Percentiles rank a stretch among this genome's conserved stretches.
Evolutionary conservation across 2,113 vertebrate species (phyloP).

Genomic region (Corythaixoides concolor): DNA sequence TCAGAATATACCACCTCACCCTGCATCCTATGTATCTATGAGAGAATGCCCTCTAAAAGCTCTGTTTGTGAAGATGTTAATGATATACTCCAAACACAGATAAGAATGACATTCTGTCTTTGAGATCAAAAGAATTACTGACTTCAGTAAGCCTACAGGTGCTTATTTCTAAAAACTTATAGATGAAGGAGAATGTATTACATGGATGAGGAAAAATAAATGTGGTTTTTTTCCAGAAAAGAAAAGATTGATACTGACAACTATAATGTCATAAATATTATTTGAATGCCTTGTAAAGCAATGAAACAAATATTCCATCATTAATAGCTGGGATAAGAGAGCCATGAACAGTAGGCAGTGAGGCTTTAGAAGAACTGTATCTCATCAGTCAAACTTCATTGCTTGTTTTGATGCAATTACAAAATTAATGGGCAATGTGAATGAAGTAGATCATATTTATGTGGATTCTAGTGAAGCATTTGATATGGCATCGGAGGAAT

Average conservation of each 20-base stretch:
- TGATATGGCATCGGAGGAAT: background rate
- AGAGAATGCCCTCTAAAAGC: background rate
- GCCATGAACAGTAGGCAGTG: background rate
- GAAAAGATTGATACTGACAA: background rate
- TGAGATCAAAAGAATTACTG: background rate
- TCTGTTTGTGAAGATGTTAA: background rate
- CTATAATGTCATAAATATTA: background rate
- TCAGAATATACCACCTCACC: background rate
- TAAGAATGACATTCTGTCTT: background rate
- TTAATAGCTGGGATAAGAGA: background rate
- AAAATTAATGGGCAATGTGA: slow-evolving; percentile 31
- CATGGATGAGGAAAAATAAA: background rate
- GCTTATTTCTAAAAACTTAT: background rate
- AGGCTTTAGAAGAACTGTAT: background rate
- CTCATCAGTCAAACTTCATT: slow-evolving; percentile 21
- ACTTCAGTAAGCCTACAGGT: background rate
- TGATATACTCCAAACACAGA: background rate
- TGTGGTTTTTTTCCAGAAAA: background rate
- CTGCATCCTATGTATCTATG: background rate
- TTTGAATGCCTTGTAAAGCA: background rate
- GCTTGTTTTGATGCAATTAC: slow-evolving; percentile 36
- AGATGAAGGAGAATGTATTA: background rate
- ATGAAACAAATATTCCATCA: slow-evolving; percentile 1
- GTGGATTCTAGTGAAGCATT: slow-evolving; percentile 15
- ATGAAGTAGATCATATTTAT: background rate